Evolutionary conservation across 2,797 vertebrate species (phyloP), one percentile per base, ranked within the genome.

Genomic region (Benthosema pterotum): DNA sequence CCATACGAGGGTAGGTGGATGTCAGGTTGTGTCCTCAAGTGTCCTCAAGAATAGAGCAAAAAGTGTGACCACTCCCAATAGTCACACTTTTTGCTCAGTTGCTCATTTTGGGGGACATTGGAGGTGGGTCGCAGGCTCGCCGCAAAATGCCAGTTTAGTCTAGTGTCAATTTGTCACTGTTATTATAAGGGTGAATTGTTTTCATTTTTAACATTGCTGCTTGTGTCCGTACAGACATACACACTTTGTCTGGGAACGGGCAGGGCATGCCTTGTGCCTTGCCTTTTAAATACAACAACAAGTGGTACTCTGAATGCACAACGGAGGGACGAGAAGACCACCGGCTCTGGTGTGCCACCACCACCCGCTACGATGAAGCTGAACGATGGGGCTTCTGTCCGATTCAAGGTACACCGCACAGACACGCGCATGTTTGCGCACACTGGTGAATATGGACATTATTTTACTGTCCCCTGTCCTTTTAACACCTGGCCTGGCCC

Each of bases 371-470:
- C 0, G 95, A 98, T 56, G 82, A 85, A 68, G 91, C 94, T 1
- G 91, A 95, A 79, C 94, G 92, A 85, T 98, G 97, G 97, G 97
- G 97, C 4, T 95, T 95, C 87, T 99, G 96, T 78, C 95, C 96
- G 0, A 93, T 87, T 76, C 83, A 91, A 82, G 94, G 97, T 98
- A 91, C 9, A 16, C 18, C 43, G 42, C 8, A 17, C 15, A 32
- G 6, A 17, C 28, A 57, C 15, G 19, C 51, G 1, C 13, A 8
- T 6, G 19, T 4, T 22, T 4, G 6, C 8, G 32, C 32, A 32
- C 32, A 32, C 25, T 32, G 32, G 32, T 38, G 32, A 38, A 38
- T 38, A 38, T 9, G 32, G 7, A 38, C 32, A 11, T 50, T 19
- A 5, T 49, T 18, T 14, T 18, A 4, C 28, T n/a, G 11, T 14